Conservation (phyloP, 2,888 invertebrate species). For the Lepidochitona cinerea region DNA sequence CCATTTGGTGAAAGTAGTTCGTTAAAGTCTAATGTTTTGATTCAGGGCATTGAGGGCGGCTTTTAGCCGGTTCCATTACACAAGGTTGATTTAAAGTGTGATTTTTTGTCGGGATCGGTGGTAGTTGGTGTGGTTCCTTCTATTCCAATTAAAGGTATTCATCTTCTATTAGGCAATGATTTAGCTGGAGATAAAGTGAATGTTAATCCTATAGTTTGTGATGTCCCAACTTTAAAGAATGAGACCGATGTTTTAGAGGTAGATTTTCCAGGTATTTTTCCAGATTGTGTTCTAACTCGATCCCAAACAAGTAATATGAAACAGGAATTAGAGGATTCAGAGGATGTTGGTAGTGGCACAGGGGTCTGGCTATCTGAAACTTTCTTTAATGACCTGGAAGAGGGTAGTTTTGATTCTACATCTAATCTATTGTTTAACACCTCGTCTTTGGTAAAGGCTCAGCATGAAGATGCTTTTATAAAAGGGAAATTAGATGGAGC, state of each 20-base stretch:
- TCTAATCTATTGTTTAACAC: no score
- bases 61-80: background rate
- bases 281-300: background rate
- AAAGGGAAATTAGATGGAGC: background rate
- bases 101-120: slow-evolving; percentile 7
- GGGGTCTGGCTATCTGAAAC: background rate
- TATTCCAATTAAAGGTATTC: slow-evolving; percentile 1
- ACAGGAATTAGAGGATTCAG: no score
- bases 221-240: background rate
- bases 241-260: background rate
- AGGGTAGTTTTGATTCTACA: no score
- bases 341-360: no score
- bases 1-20: background rate
- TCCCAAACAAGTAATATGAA: no score
- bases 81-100: background rate
- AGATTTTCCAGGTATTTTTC: background rate
- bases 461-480: background rate
- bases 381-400: background rate
- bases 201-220: background rate
- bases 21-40: no score
- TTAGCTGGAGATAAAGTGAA: slow-evolving; percentile 10
- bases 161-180: background rate
- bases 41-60: background rate
- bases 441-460: no score
- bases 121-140: background rate